phyloP scores from a whole-genome alignment of 2,113 vertebrate genomes.

The Leucosticte australis region DNA sequence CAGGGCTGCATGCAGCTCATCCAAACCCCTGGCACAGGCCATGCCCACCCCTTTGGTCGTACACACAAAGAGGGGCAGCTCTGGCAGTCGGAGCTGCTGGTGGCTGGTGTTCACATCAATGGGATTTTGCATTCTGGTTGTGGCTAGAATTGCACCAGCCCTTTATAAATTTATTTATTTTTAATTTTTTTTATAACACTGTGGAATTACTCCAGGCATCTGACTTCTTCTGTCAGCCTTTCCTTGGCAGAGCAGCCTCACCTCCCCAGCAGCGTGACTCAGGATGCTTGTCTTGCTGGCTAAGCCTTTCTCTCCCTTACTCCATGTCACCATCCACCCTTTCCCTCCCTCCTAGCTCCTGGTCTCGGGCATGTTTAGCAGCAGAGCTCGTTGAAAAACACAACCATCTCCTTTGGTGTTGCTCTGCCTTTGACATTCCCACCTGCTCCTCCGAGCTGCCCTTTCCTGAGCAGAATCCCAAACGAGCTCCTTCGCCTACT shows the following conservation, averaged over 20 bases:
- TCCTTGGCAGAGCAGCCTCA: conserved; percentile 36
- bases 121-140: background rate
- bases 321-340: background rate
- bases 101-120: background rate
- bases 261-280: conserved; percentile 34
- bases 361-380: background rate
- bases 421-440: background rate
- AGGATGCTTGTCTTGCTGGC: conserved; percentile 14
- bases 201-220: conserved; percentile 30
- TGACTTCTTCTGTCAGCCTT: conserved; percentile 15
- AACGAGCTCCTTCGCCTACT: background rate
- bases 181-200: background rate
- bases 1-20: background rate
- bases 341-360: background rate
- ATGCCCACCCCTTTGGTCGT: accelerated
- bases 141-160: background rate
- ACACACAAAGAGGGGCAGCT: background rate
- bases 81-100: background rate
- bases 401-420: background rate
- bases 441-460: accelerated
- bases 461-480: background rate
- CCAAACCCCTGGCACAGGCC: background rate
- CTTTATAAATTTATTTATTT: background rate
- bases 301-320: conserved; percentile 17
- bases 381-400: background rate